phyloP scores from a whole-genome alignment of 2,113 vertebrate genomes.

The Mugil cephalus region DNA sequence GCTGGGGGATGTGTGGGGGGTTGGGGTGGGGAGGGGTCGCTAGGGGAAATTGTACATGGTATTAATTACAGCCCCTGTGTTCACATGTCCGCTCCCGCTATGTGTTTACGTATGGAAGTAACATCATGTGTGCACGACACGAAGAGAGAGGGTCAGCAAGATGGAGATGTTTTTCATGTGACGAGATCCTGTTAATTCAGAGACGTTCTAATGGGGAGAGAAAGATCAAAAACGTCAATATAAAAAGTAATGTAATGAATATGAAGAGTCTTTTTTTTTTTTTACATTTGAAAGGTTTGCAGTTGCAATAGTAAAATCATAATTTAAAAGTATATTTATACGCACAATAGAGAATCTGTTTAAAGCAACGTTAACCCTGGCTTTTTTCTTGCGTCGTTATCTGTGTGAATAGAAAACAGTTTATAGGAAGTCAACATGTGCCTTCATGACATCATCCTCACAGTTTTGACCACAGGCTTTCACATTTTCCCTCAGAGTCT shows the following conservation, averaged over 20 bases:
- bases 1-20: constrained; percentile 31
- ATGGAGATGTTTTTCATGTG: constrained; percentile 70
- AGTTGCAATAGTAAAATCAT: not conserved
- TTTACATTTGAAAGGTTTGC: too few species aligned
- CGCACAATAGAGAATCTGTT: not conserved
- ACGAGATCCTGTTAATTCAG: constrained; percentile 43
- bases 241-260: not conserved
- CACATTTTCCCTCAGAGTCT: constrained; percentile 22
- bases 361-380: not conserved
- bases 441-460: constrained; percentile 34
- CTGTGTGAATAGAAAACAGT: not conserved
- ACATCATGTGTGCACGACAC: constrained; percentile 65
- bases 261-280: too few species aligned
- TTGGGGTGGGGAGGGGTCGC: constrained; percentile 1
- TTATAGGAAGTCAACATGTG: constrained; percentile 5
- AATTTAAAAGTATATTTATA: not conserved
- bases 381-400: not conserved
- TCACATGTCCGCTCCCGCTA: constrained; percentile 67
- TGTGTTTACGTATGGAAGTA: constrained; percentile 76
- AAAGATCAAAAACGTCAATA: not conserved
- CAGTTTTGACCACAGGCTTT: constrained; percentile 20
- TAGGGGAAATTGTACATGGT: constrained; percentile 72
- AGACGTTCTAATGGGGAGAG: not conserved
- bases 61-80: constrained; percentile 76
- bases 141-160: constrained; percentile 52